phyloP scores from a whole-genome alignment of 2,888 invertebrate species.

The Chloromyia formosa region DNA sequence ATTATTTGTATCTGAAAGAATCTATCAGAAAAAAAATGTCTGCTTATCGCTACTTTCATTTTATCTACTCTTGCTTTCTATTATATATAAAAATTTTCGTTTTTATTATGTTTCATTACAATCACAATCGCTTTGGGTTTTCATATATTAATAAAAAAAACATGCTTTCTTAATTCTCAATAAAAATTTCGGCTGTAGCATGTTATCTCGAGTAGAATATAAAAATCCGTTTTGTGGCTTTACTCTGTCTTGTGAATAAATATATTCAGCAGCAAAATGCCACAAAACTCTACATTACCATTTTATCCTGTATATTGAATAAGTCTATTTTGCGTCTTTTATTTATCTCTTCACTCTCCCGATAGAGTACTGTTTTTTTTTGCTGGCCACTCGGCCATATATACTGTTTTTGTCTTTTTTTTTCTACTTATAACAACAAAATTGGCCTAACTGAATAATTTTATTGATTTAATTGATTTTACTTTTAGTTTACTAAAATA shows the following conservation, averaged over 20 bases:
- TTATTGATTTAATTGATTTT: too few species aligned
- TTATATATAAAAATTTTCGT: constrained; percentile 32
- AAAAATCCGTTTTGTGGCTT: too few species aligned
- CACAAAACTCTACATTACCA: too few species aligned
- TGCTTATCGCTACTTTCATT: not conserved
- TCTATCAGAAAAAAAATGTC: not conserved
- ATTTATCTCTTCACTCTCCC: not conserved
- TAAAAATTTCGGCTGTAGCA: too few species aligned
- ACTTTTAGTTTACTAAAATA: too few species aligned
- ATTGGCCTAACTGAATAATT: not conserved
- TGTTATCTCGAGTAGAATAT: too few species aligned
- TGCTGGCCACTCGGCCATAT: too few species aligned
- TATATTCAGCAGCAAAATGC: too few species aligned
- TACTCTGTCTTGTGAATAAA: too few species aligned
- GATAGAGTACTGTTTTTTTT: too few species aligned
- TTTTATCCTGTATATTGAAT: too few species aligned
- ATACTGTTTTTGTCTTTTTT: not conserved
- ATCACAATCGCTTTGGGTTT: constrained; percentile 53
- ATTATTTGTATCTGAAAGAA: not conserved
- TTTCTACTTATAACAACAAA: constrained; percentile 18
- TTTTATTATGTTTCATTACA: constrained; percentile 43
- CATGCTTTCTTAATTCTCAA: constrained; percentile 30
- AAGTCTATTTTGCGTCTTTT: too few species aligned
- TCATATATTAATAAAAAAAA: constrained; percentile 38
- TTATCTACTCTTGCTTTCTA: constrained; percentile 37